A percentile compares a stretch with the other conserved stretches of the same genome.
Evolutionary conservation across 2,888 invertebrate species (phyloP).

Genomic region (Xylocampa areola): DNA sequence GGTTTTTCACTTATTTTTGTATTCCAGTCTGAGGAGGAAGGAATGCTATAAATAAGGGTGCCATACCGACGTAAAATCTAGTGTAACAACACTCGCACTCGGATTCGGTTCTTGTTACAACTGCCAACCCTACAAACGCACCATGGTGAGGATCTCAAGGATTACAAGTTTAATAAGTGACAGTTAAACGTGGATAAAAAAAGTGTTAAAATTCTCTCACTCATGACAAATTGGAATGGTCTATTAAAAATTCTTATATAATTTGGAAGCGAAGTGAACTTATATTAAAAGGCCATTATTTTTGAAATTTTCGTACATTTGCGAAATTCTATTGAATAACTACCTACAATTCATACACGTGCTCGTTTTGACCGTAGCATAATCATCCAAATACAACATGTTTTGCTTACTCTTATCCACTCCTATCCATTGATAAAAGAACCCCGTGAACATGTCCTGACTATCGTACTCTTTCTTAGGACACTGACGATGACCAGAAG

Average conservation of each 20-base stretch:
- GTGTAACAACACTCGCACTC: slow-evolving; percentile 90
- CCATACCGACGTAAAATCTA: slow-evolving; percentile 79
- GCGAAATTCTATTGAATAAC: slow-evolving; percentile 1
- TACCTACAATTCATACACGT: neutral
- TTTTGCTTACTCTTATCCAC: neutral
- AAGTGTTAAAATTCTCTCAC: slow-evolving; percentile 25
- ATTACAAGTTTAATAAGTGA: slow-evolving; percentile 60
- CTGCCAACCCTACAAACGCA: slow-evolving; percentile 78
- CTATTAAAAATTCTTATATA: slow-evolving; percentile 15
- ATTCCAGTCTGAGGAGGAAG: slow-evolving; percentile 75
- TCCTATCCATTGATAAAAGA: too few relatives aligned
- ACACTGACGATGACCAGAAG: slow-evolving; percentile 93
- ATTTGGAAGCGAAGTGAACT: slow-evolving; percentile 36
- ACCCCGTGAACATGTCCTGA: slow-evolving; percentile 17
- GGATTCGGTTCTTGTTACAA: slow-evolving; percentile 88
- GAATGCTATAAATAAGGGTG: slow-evolving; percentile 88
- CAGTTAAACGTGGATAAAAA: slow-evolving; percentile 44
- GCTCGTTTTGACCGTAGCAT: neutral
- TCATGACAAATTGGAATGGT: neutral
- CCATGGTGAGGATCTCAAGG: slow-evolving; percentile 81
- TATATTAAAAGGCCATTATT: too few relatives aligned
- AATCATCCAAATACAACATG: neutral
- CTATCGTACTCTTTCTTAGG: slow-evolving; percentile 68
- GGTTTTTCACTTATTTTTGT: slow-evolving; percentile 87
- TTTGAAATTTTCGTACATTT: neutral